Conservation (phyloP, 2,888 invertebrate genomes). For the Apocheima hispidaria region DNA sequence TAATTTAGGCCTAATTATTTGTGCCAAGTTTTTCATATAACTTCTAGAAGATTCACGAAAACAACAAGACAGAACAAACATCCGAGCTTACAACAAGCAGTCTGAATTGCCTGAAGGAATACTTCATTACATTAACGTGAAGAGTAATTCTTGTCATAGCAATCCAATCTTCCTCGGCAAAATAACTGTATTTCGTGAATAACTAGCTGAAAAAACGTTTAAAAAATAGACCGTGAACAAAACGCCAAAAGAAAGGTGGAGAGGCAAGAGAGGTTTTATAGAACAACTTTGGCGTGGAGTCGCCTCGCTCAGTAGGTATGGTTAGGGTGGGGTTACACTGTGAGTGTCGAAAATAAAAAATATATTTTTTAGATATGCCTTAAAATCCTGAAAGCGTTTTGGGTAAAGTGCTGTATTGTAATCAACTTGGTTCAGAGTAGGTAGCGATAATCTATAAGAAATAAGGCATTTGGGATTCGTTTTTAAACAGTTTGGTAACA, state of each 20-base stretch:
- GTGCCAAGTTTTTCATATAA: too few relatives aligned
- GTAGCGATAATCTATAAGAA: too few relatives aligned
- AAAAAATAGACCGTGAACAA: conserved; percentile 60
- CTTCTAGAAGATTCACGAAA: background rate
- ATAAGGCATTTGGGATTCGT: too few relatives aligned
- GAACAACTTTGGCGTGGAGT: conserved; percentile 75
- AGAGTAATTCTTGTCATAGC: conserved; percentile 42
- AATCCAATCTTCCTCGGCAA: conserved; percentile 44
- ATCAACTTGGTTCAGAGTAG: too few relatives aligned
- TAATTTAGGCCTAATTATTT: too few relatives aligned
- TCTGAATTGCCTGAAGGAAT: conserved; percentile 11
- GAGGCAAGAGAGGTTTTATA: conserved; percentile 80
- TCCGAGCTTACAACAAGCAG: too few relatives aligned
- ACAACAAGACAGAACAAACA: conserved; percentile 10
- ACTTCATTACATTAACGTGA: conserved; percentile 45
- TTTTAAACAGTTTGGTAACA: too few relatives aligned
- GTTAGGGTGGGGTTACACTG: conserved; percentile 53
- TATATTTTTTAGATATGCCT: background rate
- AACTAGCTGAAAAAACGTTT: conserved; percentile 53
- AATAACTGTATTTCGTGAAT: conserved; percentile 56
- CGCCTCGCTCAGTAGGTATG: conserved; percentile 69
- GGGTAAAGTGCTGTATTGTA: too few relatives aligned
- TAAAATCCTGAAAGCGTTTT: background rate
- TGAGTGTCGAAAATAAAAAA: conserved; percentile 44
- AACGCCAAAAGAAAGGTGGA: conserved; percentile 80